phyloP scores from a whole-genome alignment of 2,113 vertebrate species.

The Pelodiscus sinensis region DNA sequence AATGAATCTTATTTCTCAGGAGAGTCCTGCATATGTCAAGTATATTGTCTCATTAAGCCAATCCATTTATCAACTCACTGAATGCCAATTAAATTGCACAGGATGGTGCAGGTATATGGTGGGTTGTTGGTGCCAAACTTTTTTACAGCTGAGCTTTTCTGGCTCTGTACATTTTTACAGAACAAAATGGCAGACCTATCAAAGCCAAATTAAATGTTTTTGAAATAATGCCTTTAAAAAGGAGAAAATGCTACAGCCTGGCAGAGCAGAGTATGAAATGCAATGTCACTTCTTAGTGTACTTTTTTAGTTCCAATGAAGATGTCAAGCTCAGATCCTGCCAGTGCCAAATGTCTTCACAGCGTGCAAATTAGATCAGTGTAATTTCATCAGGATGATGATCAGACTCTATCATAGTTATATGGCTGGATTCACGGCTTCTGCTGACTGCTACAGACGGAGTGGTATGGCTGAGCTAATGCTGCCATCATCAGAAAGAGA shows the following conservation, averaged over 20 bases:
- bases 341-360: conserved; percentile 86
- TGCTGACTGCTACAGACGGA: conserved; percentile 69
- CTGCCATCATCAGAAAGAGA: conserved; percentile 69
- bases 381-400: conserved; percentile 88
- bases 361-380: conserved; percentile 89
- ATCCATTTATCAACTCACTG: conserved; percentile 93
- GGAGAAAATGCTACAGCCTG: conserved; percentile 76
- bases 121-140: conserved; percentile 85
- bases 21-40: conserved; percentile 93
- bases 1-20: conserved; percentile 89
- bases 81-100: conserved; percentile 95
- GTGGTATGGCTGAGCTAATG: conserved; percentile 78
- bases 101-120: conserved; percentile 92
- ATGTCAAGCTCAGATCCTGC: conserved; percentile 83
- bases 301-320: conserved; percentile 85
- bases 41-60: conserved; percentile 95
- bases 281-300: conserved; percentile 78
- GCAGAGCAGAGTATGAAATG: conserved; percentile 73
- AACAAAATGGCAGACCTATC: conserved; percentile 80
- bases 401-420: conserved; percentile 77
- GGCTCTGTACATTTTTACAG: conserved; percentile 76
- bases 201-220: conserved; percentile 83
- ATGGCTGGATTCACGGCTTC: conserved; percentile 77
- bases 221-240: conserved; percentile 83
- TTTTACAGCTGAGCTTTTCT: conserved; percentile 89